phyloP scores from a whole-genome alignment of 2,113 vertebrate species.

The Malurus alboscapulatus region DNA sequence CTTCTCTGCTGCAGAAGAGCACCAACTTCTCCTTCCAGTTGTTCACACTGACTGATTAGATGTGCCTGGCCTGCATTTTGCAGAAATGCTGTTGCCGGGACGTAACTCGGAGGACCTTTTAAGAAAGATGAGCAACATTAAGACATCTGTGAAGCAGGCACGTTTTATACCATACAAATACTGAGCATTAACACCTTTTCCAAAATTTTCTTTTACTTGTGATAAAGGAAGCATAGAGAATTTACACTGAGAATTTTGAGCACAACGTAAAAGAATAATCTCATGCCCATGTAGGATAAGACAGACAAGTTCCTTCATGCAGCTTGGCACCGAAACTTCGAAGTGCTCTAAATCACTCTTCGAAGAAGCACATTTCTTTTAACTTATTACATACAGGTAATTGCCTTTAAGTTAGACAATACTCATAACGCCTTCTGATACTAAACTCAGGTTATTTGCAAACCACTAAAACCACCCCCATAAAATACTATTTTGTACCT shows the following conservation, averaged over 20 bases:
- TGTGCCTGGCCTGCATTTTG: constrained; percentile 97
- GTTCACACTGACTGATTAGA: constrained; percentile 94
- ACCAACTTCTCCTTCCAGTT: constrained; percentile 89
- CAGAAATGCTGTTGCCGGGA: constrained; percentile 93
- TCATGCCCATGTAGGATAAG: background rate
- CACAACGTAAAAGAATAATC: background rate
- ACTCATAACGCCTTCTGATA: background rate
- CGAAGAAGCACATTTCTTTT: background rate
- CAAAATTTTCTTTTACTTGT: background rate
- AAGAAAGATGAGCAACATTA: background rate
- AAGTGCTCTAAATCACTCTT: background rate
- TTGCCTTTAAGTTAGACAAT: background rate
- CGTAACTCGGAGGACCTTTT: constrained; percentile 97
- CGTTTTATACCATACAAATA: background rate
- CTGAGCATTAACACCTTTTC: background rate
- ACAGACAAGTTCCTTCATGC: background rate
- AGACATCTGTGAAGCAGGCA: background rate
- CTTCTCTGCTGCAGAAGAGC: constrained; percentile 92
- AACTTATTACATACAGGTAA: background rate
- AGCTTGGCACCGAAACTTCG: background rate
- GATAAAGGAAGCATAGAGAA: background rate
- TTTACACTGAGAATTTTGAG: background rate
- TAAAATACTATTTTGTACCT: constrained; percentile 72
- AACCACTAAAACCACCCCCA: background rate
- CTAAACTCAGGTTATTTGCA: background rate